Evolutionary conservation across 2,888 invertebrate genomes (phyloP).

Genomic region (Spilarctia lutea): DNA sequence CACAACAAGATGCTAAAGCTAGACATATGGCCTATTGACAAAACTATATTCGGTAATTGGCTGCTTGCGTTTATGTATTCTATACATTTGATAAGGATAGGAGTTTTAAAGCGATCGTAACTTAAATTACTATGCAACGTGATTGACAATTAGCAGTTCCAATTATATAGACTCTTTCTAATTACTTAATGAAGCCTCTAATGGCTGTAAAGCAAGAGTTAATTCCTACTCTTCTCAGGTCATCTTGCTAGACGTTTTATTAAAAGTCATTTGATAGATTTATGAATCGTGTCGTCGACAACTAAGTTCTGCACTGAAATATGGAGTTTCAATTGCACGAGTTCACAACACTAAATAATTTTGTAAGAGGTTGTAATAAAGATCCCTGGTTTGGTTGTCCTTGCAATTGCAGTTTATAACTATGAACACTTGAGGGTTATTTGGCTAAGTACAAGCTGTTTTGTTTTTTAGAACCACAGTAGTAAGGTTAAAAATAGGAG

Average conservation of each 20-base stretch:
- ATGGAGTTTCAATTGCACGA: slow-evolving; percentile 57
- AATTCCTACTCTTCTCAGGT: slow-evolving; percentile 29
- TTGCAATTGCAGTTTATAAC: neutral
- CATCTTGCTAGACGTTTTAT: slow-evolving; percentile 50
- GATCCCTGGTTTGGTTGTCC: neutral
- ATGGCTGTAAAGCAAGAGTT: slow-evolving; percentile 38
- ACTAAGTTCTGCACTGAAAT: slow-evolving; percentile 61
- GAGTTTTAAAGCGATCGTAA: neutral
- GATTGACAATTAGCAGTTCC: neutral
- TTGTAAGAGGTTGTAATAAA: slow-evolving; percentile 24
- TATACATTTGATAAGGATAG: neutral
- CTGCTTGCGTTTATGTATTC: neutral
- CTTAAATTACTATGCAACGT: neutral
- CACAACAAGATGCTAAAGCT: neutral
- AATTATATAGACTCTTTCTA: neutral
- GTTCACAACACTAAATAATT: slow-evolving; percentile 38
- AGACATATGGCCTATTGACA: neutral
- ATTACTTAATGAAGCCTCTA: slow-evolving; percentile 42
- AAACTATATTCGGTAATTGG: neutral
- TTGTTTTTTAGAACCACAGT: neutral
- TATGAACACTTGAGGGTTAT: neutral
- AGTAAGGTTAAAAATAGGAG: too few species aligned
- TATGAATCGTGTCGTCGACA: slow-evolving; percentile 64
- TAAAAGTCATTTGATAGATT: slow-evolving; percentile 68
- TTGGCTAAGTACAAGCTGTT: neutral